phyloP scores from a whole-genome alignment of 2,113 vertebrate genomes.

The Noctilio leporinus region DNA sequence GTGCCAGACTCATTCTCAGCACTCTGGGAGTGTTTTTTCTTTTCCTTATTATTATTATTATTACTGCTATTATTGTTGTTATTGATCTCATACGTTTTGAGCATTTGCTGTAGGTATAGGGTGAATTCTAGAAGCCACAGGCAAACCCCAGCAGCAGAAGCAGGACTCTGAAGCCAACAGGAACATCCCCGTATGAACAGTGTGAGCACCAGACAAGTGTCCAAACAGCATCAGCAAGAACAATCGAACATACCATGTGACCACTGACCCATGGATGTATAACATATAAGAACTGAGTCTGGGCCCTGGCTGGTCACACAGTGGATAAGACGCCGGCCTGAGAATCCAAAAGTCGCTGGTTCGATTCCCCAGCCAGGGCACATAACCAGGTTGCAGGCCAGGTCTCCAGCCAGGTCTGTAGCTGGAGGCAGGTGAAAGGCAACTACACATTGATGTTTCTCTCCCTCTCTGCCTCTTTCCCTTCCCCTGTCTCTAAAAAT shows the following conservation, averaged over 20 bases:
- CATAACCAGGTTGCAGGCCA: too few relatives aligned
- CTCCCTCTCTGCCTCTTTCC: too few relatives aligned
- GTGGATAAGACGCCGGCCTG: too few relatives aligned
- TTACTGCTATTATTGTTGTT: neutral
- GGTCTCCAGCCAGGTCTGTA: too few relatives aligned
- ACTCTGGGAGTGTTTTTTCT: neutral
- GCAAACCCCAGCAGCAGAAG: neutral
- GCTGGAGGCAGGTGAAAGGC: too few relatives aligned
- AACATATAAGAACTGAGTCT: neutral
- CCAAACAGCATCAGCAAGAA: neutral
- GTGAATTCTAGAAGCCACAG: neutral
- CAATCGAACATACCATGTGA: neutral
- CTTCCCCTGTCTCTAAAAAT: too few relatives aligned
- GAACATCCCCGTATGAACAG: neutral
- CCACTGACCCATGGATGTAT: accelerated
- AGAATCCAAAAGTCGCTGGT: too few relatives aligned
- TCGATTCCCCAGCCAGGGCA: too few relatives aligned
- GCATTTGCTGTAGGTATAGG: too few relatives aligned
- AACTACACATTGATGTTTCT: too few relatives aligned
- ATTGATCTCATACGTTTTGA: neutral
- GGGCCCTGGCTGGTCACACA: too few relatives aligned
- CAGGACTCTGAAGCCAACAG: too few relatives aligned
- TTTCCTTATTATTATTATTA: neutral
- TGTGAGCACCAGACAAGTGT: neutral
- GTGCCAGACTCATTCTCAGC: neutral